Evolutionary conservation across 2,113 vertebrate genomes (phyloP).

Genomic region (Alligator mississippiensis): DNA sequence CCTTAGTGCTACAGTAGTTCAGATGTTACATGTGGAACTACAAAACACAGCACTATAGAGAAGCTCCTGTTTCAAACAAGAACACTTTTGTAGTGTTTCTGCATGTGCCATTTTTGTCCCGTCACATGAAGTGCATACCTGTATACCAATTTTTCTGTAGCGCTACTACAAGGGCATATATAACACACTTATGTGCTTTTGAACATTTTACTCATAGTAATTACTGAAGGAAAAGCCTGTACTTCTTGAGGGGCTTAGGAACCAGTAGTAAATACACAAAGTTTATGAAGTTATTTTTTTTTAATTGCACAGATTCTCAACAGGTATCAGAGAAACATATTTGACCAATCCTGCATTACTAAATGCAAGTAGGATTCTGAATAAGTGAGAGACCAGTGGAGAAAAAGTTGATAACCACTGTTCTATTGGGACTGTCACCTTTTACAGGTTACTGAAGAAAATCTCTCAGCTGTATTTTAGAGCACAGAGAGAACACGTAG

Average conservation of each 20-base stretch:
- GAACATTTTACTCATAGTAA: background rate
- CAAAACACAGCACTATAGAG: too few species aligned
- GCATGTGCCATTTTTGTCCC: too few species aligned
- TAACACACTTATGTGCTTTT: background rate
- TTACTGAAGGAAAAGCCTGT: background rate
- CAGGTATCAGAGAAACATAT: accelerated
- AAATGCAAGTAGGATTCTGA: background rate
- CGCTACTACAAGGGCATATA: too few species aligned
- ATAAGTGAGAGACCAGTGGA: background rate
- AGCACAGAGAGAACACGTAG: background rate
- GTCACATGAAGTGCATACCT: too few species aligned
- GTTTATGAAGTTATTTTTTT: background rate
- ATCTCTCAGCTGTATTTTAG: background rate
- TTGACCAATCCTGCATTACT: background rate
- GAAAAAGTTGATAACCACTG: background rate
- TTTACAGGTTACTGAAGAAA: background rate
- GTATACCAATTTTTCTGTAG: too few species aligned
- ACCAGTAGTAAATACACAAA: background rate
- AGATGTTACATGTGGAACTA: too few species aligned
- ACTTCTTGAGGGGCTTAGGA: background rate
- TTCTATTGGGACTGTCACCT: background rate
- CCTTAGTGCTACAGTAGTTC: too few species aligned
- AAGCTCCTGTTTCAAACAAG: too few species aligned
- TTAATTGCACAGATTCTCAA: background rate
- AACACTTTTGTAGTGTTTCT: too few species aligned